Percentiles rank a stretch among this genome's conserved stretches.
Conservation (phyloP, 2,888 invertebrate species). For the Standfussiana lucernea region DNA sequence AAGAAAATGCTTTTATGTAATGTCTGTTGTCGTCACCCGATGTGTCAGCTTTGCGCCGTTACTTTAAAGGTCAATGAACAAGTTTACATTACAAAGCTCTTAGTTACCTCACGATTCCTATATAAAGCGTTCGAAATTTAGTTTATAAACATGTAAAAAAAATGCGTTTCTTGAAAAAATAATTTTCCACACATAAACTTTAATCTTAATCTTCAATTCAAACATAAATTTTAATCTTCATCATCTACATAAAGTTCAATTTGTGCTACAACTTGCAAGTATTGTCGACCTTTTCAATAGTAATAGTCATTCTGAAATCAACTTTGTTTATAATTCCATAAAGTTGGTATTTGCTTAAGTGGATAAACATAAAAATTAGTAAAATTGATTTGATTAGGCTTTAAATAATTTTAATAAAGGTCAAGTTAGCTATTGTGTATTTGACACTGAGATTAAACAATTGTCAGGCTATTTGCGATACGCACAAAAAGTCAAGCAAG, state of each 20-base stretch:
- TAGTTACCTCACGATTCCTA: constrained; percentile 39
- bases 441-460: constrained; percentile 31
- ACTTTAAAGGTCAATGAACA: constrained; percentile 60
- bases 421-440: constrained; percentile 31
- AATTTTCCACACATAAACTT: too few species aligned
- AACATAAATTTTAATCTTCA: too few species aligned
- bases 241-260: neutral
- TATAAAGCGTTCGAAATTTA: neutral
- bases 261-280: neutral
- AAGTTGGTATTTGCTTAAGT: neutral
- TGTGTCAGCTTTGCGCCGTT: constrained; percentile 49
- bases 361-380: neutral
- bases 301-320: neutral
- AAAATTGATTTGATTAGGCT: neutral
- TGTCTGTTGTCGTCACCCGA: constrained; percentile 9
- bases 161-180: too few species aligned
- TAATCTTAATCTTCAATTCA: too few species aligned
- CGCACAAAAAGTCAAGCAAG: constrained; percentile 36
- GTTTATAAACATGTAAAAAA: neutral
- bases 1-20: constrained; percentile 30
- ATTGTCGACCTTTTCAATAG: neutral
- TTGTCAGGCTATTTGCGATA: constrained; percentile 19
- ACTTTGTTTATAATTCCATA: neutral
- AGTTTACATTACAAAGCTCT: constrained; percentile 41
- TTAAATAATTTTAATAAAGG: constrained; percentile 28